These are phyloP conservation scores for Altica lythri DNA, from an alignment of 2,888 invertebrate genomes.

Conservation along the genomic window DNA sequence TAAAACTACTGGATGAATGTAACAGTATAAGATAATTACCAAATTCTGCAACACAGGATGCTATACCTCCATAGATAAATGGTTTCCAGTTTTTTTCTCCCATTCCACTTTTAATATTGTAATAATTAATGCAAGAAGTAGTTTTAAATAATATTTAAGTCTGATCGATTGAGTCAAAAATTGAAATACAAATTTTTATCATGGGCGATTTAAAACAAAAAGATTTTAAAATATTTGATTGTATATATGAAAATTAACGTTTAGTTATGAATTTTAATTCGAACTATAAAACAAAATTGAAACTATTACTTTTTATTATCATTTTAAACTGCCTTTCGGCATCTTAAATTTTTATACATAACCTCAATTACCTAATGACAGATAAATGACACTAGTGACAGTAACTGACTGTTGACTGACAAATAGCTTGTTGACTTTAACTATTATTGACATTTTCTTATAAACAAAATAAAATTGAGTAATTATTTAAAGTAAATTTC, in stretches of 20 bases:
- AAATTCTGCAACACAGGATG: constrained; percentile 92
- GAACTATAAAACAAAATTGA: neutral
- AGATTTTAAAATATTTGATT: neutral
- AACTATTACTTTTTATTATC: neutral
- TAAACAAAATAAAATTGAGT: too few species aligned
- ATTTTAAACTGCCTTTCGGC: too few species aligned
- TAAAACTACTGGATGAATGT: neutral
- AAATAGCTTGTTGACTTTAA: too few species aligned
- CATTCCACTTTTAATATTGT: constrained; percentile 62
- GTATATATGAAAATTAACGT: too few species aligned
- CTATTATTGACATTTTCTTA: too few species aligned
- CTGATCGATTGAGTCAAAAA: constrained; percentile 31
- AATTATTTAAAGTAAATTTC: too few species aligned
- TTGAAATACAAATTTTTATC: constrained; percentile 28
- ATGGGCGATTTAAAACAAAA: constrained; percentile 24
- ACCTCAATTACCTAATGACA: too few species aligned
- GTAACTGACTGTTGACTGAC: too few species aligned
- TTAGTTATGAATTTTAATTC: too few species aligned
- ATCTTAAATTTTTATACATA: too few species aligned
- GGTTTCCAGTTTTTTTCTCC: constrained; percentile 87
- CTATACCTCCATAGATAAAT: constrained; percentile 92
- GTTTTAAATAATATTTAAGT: constrained; percentile 23
- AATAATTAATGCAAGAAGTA: constrained; percentile 2
- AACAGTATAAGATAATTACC: constrained; percentile 63
- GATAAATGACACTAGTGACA: too few species aligned